Evolutionary conservation across 2,113 vertebrate species (phyloP).

Genomic region (human): GRCh38 chr16:8013001-8013500

Average conservation of each 20-base stretch:
- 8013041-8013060: slow-evolving; percentile 69
- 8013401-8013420: slow-evolving; percentile 80
- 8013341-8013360: slow-evolving; percentile 53
- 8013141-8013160: slow-evolving; percentile 86
- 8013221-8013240: slow-evolving; percentile 90
- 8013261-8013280: slow-evolving; percentile 88
- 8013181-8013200: slow-evolving; percentile 86
- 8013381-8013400: slow-evolving; percentile 79
- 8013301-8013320: slow-evolving; percentile 88
- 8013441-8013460: slow-evolving; percentile 60
- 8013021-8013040: slow-evolving; percentile 69
- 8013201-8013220: slow-evolving; percentile 91
- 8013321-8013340: slow-evolving; percentile 84
- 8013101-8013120: slow-evolving; percentile 87
- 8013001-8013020: slow-evolving; percentile 58
- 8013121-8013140: slow-evolving; percentile 80
- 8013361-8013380: slow-evolving; percentile 83
- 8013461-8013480: slow-evolving; percentile 28
- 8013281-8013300: slow-evolving; percentile 90
- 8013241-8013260: slow-evolving; percentile 89
- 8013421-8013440: slow-evolving; percentile 69
- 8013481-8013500: slow-evolving; percentile 77
- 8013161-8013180: slow-evolving; percentile 89
- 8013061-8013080: slow-evolving; percentile 80
- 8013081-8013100: slow-evolving; percentile 84